Evolutionary conservation across 53 echinoderm and acorn worm genomes (phyloP).

Genomic region (Arbacia lixula): DNA sequence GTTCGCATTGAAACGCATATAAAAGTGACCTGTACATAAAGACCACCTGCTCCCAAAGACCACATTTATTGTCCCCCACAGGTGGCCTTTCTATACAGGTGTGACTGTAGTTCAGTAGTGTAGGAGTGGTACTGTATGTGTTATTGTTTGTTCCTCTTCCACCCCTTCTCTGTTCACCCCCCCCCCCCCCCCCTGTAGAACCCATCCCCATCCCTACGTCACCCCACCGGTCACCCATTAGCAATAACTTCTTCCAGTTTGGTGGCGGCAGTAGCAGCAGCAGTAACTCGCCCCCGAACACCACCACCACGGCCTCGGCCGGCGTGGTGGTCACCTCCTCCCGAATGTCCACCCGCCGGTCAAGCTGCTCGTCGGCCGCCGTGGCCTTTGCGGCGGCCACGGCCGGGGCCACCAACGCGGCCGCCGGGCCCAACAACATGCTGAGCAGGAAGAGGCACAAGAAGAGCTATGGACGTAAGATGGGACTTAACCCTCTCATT

Average conservation of each 20-base stretch:
- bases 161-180: background rate
- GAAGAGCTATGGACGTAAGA: constrained; percentile 83
- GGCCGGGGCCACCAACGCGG: constrained; percentile 86
- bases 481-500: no score
- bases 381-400: constrained; percentile 95
- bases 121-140: no score
- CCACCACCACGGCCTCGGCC: constrained; percentile 72
- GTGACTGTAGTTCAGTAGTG: no score
- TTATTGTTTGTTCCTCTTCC: no score
- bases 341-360: constrained; percentile 93
- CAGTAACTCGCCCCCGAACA: constrained; percentile 78
- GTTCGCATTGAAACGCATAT: no score
- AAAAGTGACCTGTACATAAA: no score
- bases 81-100: no score
- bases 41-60: no score
- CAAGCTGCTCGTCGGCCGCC: constrained; percentile 90
- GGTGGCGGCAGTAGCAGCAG: no score
- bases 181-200: background rate
- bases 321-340: constrained; percentile 99
- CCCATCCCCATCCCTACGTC: constrained; percentile 65
- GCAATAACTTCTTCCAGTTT: constrained; percentile 90
- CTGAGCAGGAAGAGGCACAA: constrained; percentile 58
- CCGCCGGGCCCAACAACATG: constrained; percentile 60
- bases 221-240: constrained; percentile 69
- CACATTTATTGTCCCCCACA: no score